Conservation (phyloP, 2,113 vertebrate species). For the Spilogale gracilis region DNA sequence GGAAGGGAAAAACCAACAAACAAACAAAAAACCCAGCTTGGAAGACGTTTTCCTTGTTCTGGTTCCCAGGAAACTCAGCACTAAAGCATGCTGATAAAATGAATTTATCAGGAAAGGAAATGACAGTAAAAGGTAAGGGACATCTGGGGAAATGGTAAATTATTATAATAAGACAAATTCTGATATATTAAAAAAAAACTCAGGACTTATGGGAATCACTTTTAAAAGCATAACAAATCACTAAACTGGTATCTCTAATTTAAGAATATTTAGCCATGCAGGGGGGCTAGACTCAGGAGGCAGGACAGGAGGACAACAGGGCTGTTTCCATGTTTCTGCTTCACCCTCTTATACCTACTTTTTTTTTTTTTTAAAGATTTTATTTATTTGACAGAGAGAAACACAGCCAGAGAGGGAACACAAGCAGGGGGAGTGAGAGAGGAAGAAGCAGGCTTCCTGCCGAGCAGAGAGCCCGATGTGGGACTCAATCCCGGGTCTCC, state of each 20-base stretch:
- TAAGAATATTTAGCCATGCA: neutral
- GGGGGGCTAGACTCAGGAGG: neutral
- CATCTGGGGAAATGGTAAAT: neutral
- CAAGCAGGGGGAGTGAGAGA: too few relatives aligned
- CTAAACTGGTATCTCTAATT: neutral
- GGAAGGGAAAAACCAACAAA: neutral
- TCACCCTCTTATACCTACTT: neutral
- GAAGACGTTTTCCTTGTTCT: neutral
- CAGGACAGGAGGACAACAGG: neutral
- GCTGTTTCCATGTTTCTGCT: neutral
- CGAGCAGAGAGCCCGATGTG: too few relatives aligned
- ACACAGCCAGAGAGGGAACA: too few relatives aligned
- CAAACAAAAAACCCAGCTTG: neutral
- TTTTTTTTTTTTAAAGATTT: neutral
- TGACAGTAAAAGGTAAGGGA: neutral
- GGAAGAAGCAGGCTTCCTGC: too few relatives aligned
- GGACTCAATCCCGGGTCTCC: too few relatives aligned
- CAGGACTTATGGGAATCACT: neutral
- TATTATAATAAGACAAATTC: neutral
- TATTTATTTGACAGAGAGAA: too few relatives aligned
- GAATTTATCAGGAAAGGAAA: constrained; percentile 12
- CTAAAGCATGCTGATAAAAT: neutral
- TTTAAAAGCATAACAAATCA: constrained; percentile 5
- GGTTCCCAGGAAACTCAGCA: constrained; percentile 41
- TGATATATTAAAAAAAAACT: neutral